Conservation (phyloP, 2,888 invertebrate species). For the Morpho deidamia region DNA sequence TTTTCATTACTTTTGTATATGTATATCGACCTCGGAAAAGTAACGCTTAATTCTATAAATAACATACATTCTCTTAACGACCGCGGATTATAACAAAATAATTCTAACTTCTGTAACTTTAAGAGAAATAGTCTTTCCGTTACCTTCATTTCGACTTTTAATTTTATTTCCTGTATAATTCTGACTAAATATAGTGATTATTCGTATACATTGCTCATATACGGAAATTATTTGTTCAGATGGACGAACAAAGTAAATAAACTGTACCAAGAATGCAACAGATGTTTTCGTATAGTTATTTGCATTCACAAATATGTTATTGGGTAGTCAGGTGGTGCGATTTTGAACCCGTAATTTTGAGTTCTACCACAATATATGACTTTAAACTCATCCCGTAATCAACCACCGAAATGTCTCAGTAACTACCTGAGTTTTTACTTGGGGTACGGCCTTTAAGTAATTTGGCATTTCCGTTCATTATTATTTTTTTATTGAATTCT, state of each 20-base stretch:
- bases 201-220: constrained; percentile 17
- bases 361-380: not conserved
- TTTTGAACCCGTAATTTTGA: constrained; percentile 28
- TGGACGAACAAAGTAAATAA: constrained; percentile 26
- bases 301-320: constrained; percentile 31
- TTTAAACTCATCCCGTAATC: constrained; percentile 5
- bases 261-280: constrained; percentile 32
- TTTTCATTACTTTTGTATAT: too few relatives aligned
- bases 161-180: not conserved
- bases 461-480: not conserved
- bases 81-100: too few relatives aligned
- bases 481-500: too few relatives aligned
- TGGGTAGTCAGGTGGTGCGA: constrained; percentile 32
- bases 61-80: too few relatives aligned
- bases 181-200: constrained; percentile 11
- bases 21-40: too few relatives aligned
- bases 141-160: not conserved
- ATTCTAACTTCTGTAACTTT: too few relatives aligned
- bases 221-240: constrained; percentile 31
- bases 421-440: not conserved
- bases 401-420: not conserved
- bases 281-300: constrained; percentile 31
- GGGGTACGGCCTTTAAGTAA: not conserved
- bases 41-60: too few relatives aligned
- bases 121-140: not conserved